Conservation (phyloP, 2,113 vertebrate species). For the Rhabdornis inornatus region DNA sequence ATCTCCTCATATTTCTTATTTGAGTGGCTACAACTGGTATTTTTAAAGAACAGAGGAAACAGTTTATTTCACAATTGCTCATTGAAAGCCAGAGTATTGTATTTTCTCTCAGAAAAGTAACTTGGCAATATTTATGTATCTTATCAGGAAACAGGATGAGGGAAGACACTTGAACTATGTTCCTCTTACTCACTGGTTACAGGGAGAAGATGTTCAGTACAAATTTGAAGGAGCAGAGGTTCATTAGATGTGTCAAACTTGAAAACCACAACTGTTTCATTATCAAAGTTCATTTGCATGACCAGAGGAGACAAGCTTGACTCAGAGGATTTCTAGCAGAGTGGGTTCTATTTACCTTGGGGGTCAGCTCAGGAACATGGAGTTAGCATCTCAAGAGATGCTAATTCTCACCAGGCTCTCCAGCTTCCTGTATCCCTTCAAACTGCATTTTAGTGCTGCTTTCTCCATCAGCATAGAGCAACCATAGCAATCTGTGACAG, state of each 20-base stretch:
- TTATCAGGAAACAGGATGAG: not conserved
- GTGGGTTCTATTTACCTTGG: not conserved
- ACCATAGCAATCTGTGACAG: not conserved
- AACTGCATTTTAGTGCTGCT: not conserved
- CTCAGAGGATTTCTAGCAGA: not conserved
- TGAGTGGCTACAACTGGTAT: not conserved
- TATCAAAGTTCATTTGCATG: not conserved
- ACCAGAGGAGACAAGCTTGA: not conserved
- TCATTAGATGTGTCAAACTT: not conserved
- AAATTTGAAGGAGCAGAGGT: not conserved
- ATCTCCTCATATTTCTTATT: not conserved
- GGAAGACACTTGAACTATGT: not conserved
- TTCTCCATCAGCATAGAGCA: not conserved
- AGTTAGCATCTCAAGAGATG: not conserved
- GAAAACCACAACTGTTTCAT: not conserved
- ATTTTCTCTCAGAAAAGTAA: not conserved
- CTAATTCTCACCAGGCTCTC: not conserved
- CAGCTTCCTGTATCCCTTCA: rapidly evolving
- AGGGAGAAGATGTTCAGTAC: not conserved
- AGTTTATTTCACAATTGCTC: not conserved
- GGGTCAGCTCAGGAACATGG: not conserved
- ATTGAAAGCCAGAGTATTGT: not conserved
- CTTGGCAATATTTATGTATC: not conserved
- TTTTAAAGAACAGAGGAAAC: not conserved
- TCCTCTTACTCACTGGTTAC: not conserved